Percentiles rank a stretch among this genome's conserved stretches.
Conservation (phyloP, 2,113 vertebrate species). For the Madoqua kirkii region DNA sequence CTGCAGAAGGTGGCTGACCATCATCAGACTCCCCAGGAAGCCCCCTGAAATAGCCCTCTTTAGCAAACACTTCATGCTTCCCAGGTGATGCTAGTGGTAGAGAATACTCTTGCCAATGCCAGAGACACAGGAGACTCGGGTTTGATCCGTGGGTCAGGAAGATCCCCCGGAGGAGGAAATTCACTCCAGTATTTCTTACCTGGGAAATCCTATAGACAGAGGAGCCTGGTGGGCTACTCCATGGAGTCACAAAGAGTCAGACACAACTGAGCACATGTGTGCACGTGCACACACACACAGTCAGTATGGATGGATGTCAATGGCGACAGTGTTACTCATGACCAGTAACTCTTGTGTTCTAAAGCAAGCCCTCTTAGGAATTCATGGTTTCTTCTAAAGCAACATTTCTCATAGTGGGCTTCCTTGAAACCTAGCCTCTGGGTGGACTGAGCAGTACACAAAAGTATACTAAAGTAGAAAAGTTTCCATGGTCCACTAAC, state of each 20-base stretch:
- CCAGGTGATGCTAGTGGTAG: background rate
- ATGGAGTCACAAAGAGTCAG: background rate
- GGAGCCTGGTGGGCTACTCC: background rate
- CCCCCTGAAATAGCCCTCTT: background rate
- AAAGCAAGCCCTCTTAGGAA: background rate
- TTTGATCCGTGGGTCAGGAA: background rate
- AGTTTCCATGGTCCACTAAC: background rate
- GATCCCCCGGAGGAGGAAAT: background rate
- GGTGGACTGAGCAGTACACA: background rate
- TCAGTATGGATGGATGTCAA: background rate
- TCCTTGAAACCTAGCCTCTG: background rate
- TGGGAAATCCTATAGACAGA: background rate
- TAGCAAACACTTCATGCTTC: background rate
- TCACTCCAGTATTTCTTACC: background rate
- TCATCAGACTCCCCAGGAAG: background rate
- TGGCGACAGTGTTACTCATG: background rate
- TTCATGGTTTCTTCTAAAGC: background rate
- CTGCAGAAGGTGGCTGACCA: background rate
- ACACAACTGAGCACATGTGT: background rate
- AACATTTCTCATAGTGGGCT: background rate
- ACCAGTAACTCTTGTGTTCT: background rate
- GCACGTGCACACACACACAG: accelerated
- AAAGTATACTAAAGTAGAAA: background rate
- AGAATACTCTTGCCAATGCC: background rate
- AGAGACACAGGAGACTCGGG: background rate